These are phyloP conservation scores for Meghimatium bilineatum DNA, from an alignment of 2,888 invertebrate genomes.

Conservation along the genomic window DNA sequence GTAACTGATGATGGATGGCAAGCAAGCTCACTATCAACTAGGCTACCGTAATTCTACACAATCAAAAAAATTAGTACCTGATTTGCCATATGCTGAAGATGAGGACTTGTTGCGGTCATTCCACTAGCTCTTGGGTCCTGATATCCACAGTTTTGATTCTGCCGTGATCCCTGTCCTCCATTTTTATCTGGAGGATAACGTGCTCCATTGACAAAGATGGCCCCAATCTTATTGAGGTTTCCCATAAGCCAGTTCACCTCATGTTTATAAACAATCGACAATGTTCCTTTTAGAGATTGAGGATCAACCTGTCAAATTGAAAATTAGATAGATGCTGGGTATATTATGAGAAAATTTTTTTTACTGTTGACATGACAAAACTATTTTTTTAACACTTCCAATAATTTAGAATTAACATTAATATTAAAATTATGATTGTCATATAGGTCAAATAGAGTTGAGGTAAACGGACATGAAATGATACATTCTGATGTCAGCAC, in stretches of 20 bases:
- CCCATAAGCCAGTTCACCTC: constrained; percentile 62
- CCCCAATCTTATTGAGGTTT: constrained; percentile 63
- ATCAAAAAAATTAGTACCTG: constrained; percentile 34
- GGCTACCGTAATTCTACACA: too few species aligned
- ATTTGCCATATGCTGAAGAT: constrained; percentile 48
- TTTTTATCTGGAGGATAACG: constrained; percentile 59
- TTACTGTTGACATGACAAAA: too few species aligned
- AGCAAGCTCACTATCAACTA: too few species aligned
- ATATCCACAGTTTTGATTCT: constrained; percentile 20
- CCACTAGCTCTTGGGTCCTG: constrained; percentile 35
- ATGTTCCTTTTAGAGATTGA: constrained; percentile 74
- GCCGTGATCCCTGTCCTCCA: constrained; percentile 20
- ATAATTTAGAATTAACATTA: too few species aligned
- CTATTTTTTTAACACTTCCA: too few species aligned
- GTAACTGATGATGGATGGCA: too few species aligned
- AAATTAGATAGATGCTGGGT: neutral
- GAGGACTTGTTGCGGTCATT: constrained; percentile 45
- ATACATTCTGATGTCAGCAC: too few species aligned
- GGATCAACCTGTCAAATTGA: constrained; percentile 59
- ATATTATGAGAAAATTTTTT: too few species aligned
- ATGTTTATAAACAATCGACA: constrained; percentile 64
- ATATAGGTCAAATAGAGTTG: too few species aligned
- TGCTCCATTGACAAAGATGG: constrained; percentile 63
- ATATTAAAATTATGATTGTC: too few species aligned
- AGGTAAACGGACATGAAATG: too few species aligned